Percentiles rank a stretch among this genome's conserved stretches.
phyloP scores from a whole-genome alignment of 2,888 invertebrate species.

The Eilema sororculum region DNA sequence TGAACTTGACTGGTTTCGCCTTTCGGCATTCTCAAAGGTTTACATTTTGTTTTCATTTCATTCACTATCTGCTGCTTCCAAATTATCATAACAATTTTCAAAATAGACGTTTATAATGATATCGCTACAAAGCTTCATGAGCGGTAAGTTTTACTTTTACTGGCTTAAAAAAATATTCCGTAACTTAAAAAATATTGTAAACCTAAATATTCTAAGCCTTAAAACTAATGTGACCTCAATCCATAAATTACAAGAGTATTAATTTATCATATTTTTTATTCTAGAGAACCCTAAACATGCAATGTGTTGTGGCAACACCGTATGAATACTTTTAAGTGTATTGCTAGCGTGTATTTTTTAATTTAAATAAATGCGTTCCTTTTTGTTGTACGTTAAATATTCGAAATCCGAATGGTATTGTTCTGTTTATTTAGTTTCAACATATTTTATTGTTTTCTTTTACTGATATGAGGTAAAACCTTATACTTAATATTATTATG shows the following conservation, averaged over 20 bases:
- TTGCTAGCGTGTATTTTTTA: slow-evolving; percentile 74
- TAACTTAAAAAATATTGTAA: too few species aligned
- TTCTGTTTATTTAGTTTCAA: slow-evolving; percentile 5
- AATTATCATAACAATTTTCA: background rate
- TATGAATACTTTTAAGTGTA: slow-evolving; percentile 79
- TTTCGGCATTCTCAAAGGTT: too few species aligned
- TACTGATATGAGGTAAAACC: background rate
- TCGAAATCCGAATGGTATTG: slow-evolving; percentile 17
- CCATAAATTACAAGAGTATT: background rate
- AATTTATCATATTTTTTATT: background rate
- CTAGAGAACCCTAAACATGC: slow-evolving; percentile 49
- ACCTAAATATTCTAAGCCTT: background rate
- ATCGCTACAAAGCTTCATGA: background rate
- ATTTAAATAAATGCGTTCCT: slow-evolving; percentile 74
- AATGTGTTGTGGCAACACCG: slow-evolving; percentile 72
- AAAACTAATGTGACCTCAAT: background rate
- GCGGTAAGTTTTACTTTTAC: background rate
- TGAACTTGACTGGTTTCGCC: too few species aligned
- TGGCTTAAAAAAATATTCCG: background rate
- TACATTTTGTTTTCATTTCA: too few species aligned
- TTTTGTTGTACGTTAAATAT: slow-evolving; percentile 39
- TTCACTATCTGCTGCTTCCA: background rate
- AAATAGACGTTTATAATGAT: background rate
- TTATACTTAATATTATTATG: background rate
- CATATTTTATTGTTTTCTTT: background rate